Evolutionary conservation across 23 tunicate species (phyloP), one percentile per base, ranked within the genome.

Genomic region (Trididemnum clinides): DNA sequence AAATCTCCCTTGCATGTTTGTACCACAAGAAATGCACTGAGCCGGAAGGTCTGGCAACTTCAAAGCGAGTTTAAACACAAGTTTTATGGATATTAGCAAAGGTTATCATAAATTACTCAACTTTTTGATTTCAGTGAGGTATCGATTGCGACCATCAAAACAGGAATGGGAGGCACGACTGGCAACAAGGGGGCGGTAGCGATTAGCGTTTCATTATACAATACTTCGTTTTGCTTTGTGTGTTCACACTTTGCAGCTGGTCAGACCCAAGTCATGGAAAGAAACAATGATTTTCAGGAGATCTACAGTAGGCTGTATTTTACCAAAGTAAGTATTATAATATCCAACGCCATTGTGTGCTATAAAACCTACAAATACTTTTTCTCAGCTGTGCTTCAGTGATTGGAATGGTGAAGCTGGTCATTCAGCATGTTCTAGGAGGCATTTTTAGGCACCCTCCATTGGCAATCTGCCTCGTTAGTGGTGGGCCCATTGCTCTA

Each of bases 241-340:
- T 92, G 97, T 77, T 92, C 99, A 0, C 99, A 97, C 85, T 85
- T 97, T 33, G 99, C 99, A 49, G 99, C 99, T 20, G 97, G 96
- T 23, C 99, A 97, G 39, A 80, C 94, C 1, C 95, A 97, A 75
- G 89, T 97, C 6, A 70, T 71, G 23, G 93, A 92, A 35, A 39
- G 99, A 92, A 97, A 97, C 84, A 82, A 72, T 34, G 99, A 97
- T 57, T 91, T 80, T 72, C 74, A 77, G 22, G 99, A 97, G 33
- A 97, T 97, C 10, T 80, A 83, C 28, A 82, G 64, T 19, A 57
- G 71, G 32, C 92, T 95, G 59, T 39, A 33, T 3, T 95, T 90
- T 85, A 7, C 82, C 25, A 77, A 82, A 36, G 66, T 59, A 59
- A 59, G 66, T 10, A 59, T n/a, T n/a, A n/a, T n/a, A n/a, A n/a